phyloP scores from a whole-genome alignment of 2,113 vertebrate species.

The Anthoscopus minutus region DNA sequence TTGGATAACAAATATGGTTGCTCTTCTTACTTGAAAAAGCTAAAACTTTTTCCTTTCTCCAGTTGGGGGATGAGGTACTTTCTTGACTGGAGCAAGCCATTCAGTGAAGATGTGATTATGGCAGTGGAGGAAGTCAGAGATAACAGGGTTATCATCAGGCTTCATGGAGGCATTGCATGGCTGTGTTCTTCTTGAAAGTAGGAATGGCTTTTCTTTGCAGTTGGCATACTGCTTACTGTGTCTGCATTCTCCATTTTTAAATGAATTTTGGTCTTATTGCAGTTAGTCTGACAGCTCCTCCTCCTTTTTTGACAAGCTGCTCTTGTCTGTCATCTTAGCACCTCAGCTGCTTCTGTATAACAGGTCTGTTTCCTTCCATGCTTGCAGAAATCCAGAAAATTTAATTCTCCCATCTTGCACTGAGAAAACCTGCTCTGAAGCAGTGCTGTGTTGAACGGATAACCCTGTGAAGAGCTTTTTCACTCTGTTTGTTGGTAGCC shows the following conservation, averaged over 20 bases:
- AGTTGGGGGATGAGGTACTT: background rate
- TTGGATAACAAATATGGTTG: background rate
- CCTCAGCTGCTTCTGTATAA: slow-evolving; percentile 53
- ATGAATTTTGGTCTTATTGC: slow-evolving; percentile 4
- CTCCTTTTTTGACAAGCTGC: slow-evolving; percentile 35
- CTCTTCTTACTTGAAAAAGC: background rate
- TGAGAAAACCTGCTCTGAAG: background rate
- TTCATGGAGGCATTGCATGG: background rate
- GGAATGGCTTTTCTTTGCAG: background rate
- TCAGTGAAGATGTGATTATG: background rate
- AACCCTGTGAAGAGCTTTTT: slow-evolving; percentile 9
- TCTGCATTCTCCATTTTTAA: background rate
- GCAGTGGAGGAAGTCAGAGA: background rate
- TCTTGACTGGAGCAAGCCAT: background rate
- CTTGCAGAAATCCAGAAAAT: slow-evolving; percentile 9
- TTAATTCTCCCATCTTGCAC: background rate
- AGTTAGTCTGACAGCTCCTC: slow-evolving; percentile 42
- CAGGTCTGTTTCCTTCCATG: slow-evolving; percentile 33
- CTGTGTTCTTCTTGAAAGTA: background rate
- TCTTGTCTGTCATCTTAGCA: slow-evolving; percentile 42
- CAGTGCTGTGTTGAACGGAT: background rate
- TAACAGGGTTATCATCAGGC: background rate
- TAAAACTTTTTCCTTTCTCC: background rate
- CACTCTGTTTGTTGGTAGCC: background rate
- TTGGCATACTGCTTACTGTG: background rate